phyloP scores from a whole-genome alignment of 64 coral and sea anemone genomes.

The Platygyra sinensis region DNA sequence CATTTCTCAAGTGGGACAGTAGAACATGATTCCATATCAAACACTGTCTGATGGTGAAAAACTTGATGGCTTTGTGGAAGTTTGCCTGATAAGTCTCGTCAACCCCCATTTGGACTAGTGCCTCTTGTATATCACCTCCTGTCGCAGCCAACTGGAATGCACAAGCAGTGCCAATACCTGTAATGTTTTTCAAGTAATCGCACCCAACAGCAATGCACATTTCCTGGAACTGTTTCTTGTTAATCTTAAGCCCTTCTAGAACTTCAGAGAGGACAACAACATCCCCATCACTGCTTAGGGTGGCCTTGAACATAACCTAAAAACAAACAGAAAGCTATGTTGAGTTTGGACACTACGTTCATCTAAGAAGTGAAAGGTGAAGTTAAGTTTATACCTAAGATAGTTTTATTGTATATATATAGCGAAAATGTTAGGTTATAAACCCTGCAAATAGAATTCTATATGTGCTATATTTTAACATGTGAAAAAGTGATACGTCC shows the following conservation, averaged over 20 bases:
- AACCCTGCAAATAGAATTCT: too few relatives aligned
- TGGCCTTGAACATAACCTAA: constrained; percentile 58
- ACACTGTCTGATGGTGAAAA: constrained; percentile 63
- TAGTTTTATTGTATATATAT: too few relatives aligned
- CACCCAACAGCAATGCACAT: constrained; percentile 61
- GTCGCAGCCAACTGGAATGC: constrained; percentile 38
- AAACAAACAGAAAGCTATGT: not conserved
- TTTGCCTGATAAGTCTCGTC: too few relatives aligned
- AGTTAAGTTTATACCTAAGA: too few relatives aligned
- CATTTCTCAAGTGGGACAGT: constrained; percentile 51
- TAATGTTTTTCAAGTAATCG: constrained; percentile 45
- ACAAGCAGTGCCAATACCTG: constrained; percentile 60
- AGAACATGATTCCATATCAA: constrained; percentile 22
- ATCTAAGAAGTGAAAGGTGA: too few relatives aligned
- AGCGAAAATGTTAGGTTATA: too few relatives aligned
- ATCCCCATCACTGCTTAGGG: constrained; percentile 45
- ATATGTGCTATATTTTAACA: too few relatives aligned
- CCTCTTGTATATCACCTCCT: constrained; percentile 22
- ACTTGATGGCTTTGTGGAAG: constrained; percentile 33
- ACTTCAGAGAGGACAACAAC: constrained; percentile 28
- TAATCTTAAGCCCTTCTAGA: constrained; percentile 27
- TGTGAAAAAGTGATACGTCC: too few relatives aligned
- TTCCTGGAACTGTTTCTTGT: constrained; percentile 30
- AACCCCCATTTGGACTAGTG: not conserved
- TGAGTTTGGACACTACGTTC: too few relatives aligned